Base-by-base conservation (phyloP, 2,888 invertebrate species). In the Lepeophtheirus nordmannii region DNA sequence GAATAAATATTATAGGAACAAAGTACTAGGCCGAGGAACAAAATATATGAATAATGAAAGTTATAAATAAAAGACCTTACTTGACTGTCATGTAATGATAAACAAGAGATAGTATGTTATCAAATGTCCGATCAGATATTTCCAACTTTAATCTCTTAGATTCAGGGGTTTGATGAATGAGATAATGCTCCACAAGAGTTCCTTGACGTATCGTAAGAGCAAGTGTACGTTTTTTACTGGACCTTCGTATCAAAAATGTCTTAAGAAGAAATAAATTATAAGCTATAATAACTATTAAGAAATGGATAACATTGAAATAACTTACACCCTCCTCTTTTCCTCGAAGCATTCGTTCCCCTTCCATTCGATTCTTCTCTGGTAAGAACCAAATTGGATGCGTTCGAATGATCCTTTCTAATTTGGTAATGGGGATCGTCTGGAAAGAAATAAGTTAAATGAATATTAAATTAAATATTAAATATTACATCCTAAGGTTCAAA, bases 261-360 rank as follows among this genome's bases (percentile, higher is more conserved):
- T 46, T 2, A 8, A 46, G 30, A 30, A 5, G 14, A 46, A 46
- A 46, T 46, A 46, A 17, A 17, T 3, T 8, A 46, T 46, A n/a
- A 46, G 53, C n/a, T 30, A 30, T 30, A 30, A 30, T 30, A 30
- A 30, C 30, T 30, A 30, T 5, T 30, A 30, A 30, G 30, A 30
- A 30, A 30, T 30, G 7, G 3, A 30, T 30, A 5, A 5, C 30
- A 30, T 30, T 30, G 30, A 30, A 30, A 7, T 30, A 30, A n/a
- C 53, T 46, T 46, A 46, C 53, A 14, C 53, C 53, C 17, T 46
- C 53, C 17, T 46, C 53, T 46, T 46, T 46, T 17, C 53, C 53
- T 17, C 17, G 14, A 14, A 46, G 17, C 53, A 46, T 46, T 30
- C 53, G 14, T 46, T 46, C 53, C 14, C 53, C 53, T 1, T 46